phyloP scores from a whole-genome alignment of 37 sponge, comb jelly and placozoan genomes.

The Crambe crambe region DNA sequence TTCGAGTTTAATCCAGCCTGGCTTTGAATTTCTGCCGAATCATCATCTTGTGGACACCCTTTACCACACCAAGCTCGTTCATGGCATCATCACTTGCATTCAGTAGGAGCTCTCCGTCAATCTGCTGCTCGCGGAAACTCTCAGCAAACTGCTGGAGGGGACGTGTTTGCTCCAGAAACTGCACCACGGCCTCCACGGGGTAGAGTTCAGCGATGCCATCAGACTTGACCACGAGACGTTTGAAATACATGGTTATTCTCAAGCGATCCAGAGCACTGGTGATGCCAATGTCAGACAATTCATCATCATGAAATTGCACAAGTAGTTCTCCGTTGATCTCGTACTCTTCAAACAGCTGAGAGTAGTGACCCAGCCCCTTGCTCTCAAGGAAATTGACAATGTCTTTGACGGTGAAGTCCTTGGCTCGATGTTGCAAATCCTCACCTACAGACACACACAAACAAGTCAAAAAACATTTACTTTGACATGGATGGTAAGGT shows the following conservation, averaged over 20 bases:
- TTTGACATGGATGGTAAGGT: too few species aligned
- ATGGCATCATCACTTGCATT: constrained; percentile 35
- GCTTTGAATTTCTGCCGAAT: constrained; percentile 33
- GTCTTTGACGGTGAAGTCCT: constrained; percentile 29
- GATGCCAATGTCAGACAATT: constrained; percentile 42
- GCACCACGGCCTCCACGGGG: constrained; percentile 24
- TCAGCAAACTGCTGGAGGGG: constrained; percentile 33
- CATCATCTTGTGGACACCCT: constrained; percentile 24
- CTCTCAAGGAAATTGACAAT: constrained; percentile 47
- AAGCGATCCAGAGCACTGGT: constrained; percentile 32
- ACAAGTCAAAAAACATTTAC: too few species aligned
- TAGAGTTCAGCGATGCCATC: constrained; percentile 10
- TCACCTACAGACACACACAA: too few species aligned
- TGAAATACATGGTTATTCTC: constrained; percentile 32
- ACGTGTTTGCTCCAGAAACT: constrained; percentile 36
- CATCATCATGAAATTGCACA: constrained; percentile 33
- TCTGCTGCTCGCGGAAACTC: constrained; percentile 27
- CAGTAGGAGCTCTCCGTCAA: constrained; percentile 65
- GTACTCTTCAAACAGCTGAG: constrained; percentile 14
- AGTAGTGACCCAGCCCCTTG: constrained; percentile 32
- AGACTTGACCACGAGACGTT: constrained; percentile 2
- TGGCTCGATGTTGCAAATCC: constrained; percentile 25
- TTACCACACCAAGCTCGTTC: constrained; percentile 42
- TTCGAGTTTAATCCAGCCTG: neutral
- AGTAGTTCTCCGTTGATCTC: constrained; percentile 63